A percentile compares a stretch with the other conserved stretches of the same genome.
These are phyloP conservation scores for Paracanthobrama guichenoti DNA, from an alignment of 2,113 vertebrate genomes.

Conservation along the genomic window DNA sequence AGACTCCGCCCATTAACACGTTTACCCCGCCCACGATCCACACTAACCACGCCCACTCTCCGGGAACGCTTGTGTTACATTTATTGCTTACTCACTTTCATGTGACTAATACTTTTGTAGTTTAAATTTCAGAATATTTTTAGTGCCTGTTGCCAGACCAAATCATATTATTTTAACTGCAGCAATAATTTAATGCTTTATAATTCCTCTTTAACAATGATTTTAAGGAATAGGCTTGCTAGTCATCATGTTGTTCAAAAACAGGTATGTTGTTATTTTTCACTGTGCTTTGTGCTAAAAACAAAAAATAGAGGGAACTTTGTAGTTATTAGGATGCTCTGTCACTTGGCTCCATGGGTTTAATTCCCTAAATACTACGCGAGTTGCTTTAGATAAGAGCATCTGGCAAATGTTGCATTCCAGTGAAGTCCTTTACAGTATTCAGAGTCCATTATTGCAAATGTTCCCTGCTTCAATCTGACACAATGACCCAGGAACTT, in stretches of 20 bases:
- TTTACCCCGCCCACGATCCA: not conserved
- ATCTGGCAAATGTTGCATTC: not conserved
- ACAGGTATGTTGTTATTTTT: not conserved
- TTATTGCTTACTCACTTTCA: not conserved
- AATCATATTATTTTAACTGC: not conserved
- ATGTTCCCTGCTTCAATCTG: not conserved
- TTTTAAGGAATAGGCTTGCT: too few relatives aligned
- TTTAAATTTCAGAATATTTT: not conserved
- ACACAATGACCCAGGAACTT: conserved; percentile 6
- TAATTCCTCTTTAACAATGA: too few relatives aligned
- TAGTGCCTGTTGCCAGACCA: not conserved
- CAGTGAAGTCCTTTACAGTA: not conserved
- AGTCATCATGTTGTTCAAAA: not conserved
- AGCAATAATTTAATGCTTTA: not conserved
- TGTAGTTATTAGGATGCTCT: not conserved
- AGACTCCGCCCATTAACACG: not conserved
- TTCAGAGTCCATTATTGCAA: not conserved
- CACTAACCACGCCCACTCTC: not conserved
- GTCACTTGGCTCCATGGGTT: not conserved
- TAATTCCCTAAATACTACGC: not conserved
- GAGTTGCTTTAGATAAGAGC: not conserved
- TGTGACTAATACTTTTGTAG: not conserved
- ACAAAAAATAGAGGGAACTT: not conserved
- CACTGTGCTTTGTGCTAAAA: not conserved
- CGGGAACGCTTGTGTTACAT: too few relatives aligned